These are phyloP conservation scores for Acrocephalus scirpaceus DNA, from an alignment of 2,797 vertebrate genomes.

Conservation along the genomic window DNA sequence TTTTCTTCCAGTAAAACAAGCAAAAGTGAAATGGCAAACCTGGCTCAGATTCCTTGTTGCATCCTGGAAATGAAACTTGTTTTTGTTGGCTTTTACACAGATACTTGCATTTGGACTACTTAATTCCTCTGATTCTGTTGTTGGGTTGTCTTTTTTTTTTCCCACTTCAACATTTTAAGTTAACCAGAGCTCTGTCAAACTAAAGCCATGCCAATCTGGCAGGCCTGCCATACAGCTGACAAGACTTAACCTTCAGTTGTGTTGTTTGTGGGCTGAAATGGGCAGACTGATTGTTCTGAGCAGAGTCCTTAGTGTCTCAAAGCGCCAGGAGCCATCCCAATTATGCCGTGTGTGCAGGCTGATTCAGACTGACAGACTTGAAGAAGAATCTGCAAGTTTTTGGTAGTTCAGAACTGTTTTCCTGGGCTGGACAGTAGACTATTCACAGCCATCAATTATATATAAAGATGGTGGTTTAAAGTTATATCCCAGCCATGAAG, in stretches of 20 bases:
- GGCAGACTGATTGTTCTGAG: not conserved
- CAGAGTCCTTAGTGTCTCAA: not conserved
- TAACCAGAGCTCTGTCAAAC: not conserved
- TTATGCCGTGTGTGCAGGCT: not conserved
- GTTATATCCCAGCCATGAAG: not conserved
- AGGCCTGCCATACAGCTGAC: not conserved
- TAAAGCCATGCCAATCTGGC: not conserved
- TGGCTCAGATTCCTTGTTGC: not conserved
- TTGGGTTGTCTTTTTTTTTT: not conserved
- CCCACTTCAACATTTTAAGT: not conserved
- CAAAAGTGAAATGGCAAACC: conserved; percentile 15
- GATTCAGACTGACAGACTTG: not conserved
- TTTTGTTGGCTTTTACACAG: conserved; percentile 14
- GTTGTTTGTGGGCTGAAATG: not conserved
- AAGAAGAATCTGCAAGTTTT: not conserved
- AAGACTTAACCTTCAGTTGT: not conserved
- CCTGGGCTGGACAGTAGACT: not conserved
- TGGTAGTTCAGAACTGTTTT: not conserved
- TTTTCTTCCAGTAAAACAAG: conserved; percentile 30
- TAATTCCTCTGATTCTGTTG: not conserved
- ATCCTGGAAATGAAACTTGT: conserved; percentile 34
- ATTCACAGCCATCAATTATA: not conserved
- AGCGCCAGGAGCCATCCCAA: not conserved
- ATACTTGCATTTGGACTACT: not conserved
- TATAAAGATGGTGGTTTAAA: not conserved